phyloP scores from a whole-genome alignment of 2,888 invertebrate species.

The Holacanthella duospinosa region DNA sequence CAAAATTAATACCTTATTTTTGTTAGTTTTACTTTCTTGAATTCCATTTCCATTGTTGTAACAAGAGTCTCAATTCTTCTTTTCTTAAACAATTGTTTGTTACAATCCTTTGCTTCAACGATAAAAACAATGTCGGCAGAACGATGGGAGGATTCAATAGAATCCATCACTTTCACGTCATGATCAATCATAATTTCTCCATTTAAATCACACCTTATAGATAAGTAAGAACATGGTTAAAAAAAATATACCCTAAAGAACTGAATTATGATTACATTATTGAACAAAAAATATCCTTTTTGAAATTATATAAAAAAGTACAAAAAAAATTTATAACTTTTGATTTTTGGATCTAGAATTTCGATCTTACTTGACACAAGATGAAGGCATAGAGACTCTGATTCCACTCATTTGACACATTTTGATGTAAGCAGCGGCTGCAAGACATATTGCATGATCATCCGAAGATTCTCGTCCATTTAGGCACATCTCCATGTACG shows the following conservation, averaged over 20 bases:
- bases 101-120: slow-evolving; percentile 75
- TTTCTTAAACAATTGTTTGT: slow-evolving; percentile 54
- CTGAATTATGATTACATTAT: neutral
- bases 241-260: neutral
- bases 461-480: slow-evolving; percentile 37
- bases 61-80: slow-evolving; percentile 61
- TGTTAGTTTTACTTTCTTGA: slow-evolving; percentile 52
- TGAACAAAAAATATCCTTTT: neutral
- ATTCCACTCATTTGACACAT: slow-evolving; percentile 63
- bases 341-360: neutral
- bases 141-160: slow-evolving; percentile 45
- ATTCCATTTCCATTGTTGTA: slow-evolving; percentile 56
- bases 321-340: too few relatives aligned
- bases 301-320: neutral
- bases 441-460: slow-evolving; percentile 55
- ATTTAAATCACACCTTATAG: slow-evolving; percentile 57
- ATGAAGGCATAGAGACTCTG: slow-evolving; percentile 66
- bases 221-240: neutral
- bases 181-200: slow-evolving; percentile 64
- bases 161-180: slow-evolving; percentile 55
- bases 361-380: slow-evolving; percentile 61
- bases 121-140: slow-evolving; percentile 81
- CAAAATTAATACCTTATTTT: slow-evolving; percentile 55
- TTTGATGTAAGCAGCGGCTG: slow-evolving; percentile 70
- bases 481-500: slow-evolving; percentile 43